phyloP scores from a whole-genome alignment of 1,140 invertebrate species.

The Drosophila parvula region DNA sequence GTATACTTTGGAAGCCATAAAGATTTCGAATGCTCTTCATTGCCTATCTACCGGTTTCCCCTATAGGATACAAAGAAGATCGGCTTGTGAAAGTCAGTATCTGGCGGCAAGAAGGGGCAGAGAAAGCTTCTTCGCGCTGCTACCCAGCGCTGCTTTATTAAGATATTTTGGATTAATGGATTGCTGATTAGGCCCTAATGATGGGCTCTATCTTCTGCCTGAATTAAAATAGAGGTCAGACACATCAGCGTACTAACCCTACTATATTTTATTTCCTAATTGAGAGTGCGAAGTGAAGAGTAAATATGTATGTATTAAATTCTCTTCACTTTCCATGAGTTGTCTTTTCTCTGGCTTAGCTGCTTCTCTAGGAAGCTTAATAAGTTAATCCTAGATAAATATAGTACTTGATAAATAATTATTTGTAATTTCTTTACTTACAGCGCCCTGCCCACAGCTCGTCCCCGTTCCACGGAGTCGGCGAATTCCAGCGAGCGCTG shows the following conservation, averaged over 20 bases:
- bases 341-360: too few relatives aligned
- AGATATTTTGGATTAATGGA: conserved; percentile 19
- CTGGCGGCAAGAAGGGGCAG: conserved; percentile 2
- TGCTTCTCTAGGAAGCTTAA: too few relatives aligned
- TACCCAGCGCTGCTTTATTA: neutral
- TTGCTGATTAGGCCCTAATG: conserved; percentile 29
- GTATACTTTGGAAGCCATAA: conserved; percentile 4
- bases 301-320: too few relatives aligned
- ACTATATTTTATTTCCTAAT: neutral
- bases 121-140: conserved; percentile 23
- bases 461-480: conserved; percentile 91
- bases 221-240: conserved; percentile 3
- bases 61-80: conserved; percentile 3
- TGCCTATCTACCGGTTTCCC: conserved; percentile 34
- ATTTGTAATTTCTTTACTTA: conserved; percentile 76
- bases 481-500: conserved; percentile 88
- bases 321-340: too few relatives aligned
- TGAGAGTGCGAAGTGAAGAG: neutral
- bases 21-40: conserved; percentile 45
- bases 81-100: conserved; percentile 30
- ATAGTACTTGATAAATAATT: neutral
- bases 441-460: conserved; percentile 90
- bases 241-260: too few relatives aligned
- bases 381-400: too few relatives aligned
- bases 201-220: neutral